Base-by-base conservation (phyloP, 2,797 vertebrate species). In the Podargus strigoides region DNA sequence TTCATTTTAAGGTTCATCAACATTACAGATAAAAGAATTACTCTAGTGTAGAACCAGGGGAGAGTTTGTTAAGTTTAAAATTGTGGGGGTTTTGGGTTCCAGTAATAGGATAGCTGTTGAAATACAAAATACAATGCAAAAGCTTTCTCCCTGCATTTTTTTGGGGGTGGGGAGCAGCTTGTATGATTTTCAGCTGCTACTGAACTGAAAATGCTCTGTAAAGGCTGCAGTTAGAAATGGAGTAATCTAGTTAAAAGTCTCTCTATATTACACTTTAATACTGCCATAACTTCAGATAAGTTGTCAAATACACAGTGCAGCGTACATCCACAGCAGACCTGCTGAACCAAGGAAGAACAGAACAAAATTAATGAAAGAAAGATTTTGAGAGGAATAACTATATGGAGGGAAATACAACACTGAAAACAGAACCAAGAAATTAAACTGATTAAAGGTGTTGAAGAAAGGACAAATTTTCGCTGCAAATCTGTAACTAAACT, bases 151-250 rank as follows among this genome's bases (percentile, higher is more conserved):
- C 2, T 5, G 14, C 24, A 10, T 8, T 41, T 27, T 12, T 4
- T 75, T 30, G 1, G 28, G 4, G 28, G 4, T 2, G 4, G 3
- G 3, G 10, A 3, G 5, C n/a, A n/a, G n/a, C n/a, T n/a, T 49
- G 23, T 80, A 30, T 44, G 17, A 68, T 78, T 88, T 80, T 67
- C 15, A 67, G 27, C 24, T 80, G 46, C 44, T 84, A 11, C 19
- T 39, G 19, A 70, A 52, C 22, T 32, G 32, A 75, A 92, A 91
- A 78, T 78, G 7, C 7, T 77, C 56, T 44, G 4, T 22, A 36
- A n/a, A 78, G 24, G 15, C 12, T 88, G 21, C 21, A 68, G 10
- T 50, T 84, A 66, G 14, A 70, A 83, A 63, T 6, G 2, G 28
- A 88, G 14, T 32, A 59, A 64, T 67, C 34, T 41, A 34, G 15